phyloP scores from a whole-genome alignment of 2,113 vertebrate species.

The Ia io region DNA sequence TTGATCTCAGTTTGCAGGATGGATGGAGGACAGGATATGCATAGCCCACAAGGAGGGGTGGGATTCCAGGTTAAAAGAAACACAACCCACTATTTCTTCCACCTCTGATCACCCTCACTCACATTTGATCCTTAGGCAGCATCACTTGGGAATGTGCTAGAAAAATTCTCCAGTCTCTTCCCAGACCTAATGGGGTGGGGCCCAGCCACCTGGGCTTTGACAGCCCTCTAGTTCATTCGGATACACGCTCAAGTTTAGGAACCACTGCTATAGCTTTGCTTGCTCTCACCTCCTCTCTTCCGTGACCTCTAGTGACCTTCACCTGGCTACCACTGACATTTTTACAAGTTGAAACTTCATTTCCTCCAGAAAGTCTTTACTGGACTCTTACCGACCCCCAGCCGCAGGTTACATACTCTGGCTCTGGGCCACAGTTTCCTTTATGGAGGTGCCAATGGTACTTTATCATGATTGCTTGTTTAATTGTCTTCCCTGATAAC shows the following conservation, averaged over 20 bases:
- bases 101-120: background rate
- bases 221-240: background rate
- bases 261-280: background rate
- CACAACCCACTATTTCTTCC: background rate
- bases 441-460: background rate
- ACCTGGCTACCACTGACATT: background rate
- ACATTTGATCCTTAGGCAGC: background rate
- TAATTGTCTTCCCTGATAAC: background rate
- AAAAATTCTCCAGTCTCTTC: background rate
- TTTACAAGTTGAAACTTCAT: background rate
- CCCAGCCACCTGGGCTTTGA: background rate
- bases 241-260: background rate
- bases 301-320: background rate
- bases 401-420: background rate
- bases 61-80: background rate
- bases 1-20: background rate
- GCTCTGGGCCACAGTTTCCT: background rate
- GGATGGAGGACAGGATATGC: background rate
- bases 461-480: background rate
- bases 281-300: background rate
- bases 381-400: background rate
- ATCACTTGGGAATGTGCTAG: background rate
- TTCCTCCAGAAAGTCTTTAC: background rate
- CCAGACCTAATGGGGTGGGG: background rate
- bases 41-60: background rate